Percentiles rank a stretch among this genome's conserved stretches.
phyloP scores from a whole-genome alignment of 2,888 invertebrate species.

The Melinaea menophilus region DNA sequence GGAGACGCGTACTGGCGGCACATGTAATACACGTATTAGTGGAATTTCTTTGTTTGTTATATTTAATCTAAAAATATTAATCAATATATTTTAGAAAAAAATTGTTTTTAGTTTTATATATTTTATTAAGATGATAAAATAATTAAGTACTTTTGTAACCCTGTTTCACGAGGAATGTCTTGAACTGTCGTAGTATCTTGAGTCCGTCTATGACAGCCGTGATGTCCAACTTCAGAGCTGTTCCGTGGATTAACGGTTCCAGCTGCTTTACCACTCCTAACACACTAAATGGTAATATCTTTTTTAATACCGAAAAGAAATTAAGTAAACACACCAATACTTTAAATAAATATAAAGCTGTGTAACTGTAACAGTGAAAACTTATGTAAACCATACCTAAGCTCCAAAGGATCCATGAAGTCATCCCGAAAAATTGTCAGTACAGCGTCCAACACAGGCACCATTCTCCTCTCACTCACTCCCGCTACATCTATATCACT shows the following conservation, averaged over 20 bases:
- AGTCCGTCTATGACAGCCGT: slow-evolving; percentile 57
- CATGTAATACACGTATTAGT: background rate
- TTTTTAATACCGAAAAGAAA: too few species aligned
- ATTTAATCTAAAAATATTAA: background rate
- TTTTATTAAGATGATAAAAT: too few species aligned
- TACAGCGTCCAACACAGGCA: slow-evolving; percentile 61
- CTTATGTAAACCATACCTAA: slow-evolving; percentile 50
- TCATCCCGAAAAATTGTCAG: slow-evolving; percentile 68
- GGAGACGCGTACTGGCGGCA: slow-evolving; percentile 49
- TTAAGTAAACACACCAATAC: too few species aligned
- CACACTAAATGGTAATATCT: slow-evolving; percentile 48
- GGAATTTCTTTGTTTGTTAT: background rate
- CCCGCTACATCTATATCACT: slow-evolving; percentile 61
- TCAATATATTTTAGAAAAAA: too few species aligned
- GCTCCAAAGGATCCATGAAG: slow-evolving; percentile 60
- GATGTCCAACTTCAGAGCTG: slow-evolving; percentile 58
- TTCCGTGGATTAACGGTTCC: slow-evolving; percentile 58
- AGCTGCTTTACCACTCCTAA: slow-evolving; percentile 64
- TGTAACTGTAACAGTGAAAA: too few species aligned
- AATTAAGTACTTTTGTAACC: slow-evolving; percentile 69
- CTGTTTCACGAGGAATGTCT: slow-evolving; percentile 59
- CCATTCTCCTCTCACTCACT: slow-evolving; percentile 48
- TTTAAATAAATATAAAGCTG: too few species aligned
- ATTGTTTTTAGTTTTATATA: too few species aligned
- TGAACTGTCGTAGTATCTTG: slow-evolving; percentile 62